Conservation (phyloP, 2,888 invertebrate species). For the Amiota communis region DNA sequence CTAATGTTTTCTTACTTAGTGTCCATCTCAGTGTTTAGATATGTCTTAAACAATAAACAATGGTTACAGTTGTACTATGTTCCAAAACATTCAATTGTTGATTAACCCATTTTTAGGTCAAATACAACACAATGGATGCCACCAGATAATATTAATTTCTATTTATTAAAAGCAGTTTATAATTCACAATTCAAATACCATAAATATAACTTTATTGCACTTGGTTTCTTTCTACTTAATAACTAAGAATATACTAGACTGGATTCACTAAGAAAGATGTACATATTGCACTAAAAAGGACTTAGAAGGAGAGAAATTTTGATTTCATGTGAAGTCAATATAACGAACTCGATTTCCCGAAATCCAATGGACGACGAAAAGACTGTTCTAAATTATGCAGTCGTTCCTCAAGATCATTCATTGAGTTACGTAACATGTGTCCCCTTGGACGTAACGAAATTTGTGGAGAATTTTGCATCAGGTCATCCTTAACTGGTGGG, state of each 20-base stretch:
- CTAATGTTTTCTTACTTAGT: no score
- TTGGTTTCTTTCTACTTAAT: slow-evolving; percentile 43
- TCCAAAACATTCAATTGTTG: no score
- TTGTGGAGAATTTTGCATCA: slow-evolving; percentile 70
- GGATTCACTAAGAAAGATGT: slow-evolving; percentile 34
- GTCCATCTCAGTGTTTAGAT: no score
- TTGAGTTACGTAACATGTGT: slow-evolving; percentile 71
- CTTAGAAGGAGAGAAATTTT: neutral
- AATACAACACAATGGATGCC: no score
- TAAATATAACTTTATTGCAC: slow-evolving; percentile 54
- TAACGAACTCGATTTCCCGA: slow-evolving; percentile 66
- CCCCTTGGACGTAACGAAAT: slow-evolving; percentile 69
- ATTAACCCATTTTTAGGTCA: no score
- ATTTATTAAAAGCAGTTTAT: no score
- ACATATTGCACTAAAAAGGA: slow-evolving; percentile 45
- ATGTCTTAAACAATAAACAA: no score
- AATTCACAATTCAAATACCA: neutral
- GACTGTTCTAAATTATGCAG: slow-evolving; percentile 72
- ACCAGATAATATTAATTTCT: no score
- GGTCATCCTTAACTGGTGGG: slow-evolving; percentile 67
- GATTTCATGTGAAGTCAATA: slow-evolving; percentile 18
- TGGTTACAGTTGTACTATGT: no score
- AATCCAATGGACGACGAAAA: slow-evolving; percentile 69
- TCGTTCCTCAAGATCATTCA: slow-evolving; percentile 72
- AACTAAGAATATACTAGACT: slow-evolving; percentile 49